Evolutionary conservation across 2,888 invertebrate species (phyloP), one percentile per base, ranked within the genome.

Genomic region (Drosophila pullipes): DNA sequence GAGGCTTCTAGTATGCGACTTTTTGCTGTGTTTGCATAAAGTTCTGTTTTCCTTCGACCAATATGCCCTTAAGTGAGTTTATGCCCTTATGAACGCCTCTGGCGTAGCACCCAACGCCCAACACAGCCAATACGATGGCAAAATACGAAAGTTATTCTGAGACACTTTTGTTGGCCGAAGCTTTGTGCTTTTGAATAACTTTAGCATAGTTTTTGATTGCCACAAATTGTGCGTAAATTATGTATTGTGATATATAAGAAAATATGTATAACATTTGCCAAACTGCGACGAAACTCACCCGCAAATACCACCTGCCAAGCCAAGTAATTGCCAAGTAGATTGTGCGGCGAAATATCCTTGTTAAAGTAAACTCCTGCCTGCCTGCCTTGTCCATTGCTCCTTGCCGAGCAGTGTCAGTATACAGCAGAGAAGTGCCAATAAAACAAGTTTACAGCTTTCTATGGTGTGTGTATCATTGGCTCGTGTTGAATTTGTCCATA

Each of bases 151-250:
- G 31, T 65, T 44, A 31, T 39, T 33, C 44, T n/a, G 25, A n/a
- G 53, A 39, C 41, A 52, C 37, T 70, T 60, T 52, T 66, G 62
- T 60, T 37, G 35, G 50, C 25, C 30, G 18, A 31, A 50, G 61
- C 61, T 65, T 74, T 69, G 74, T 79, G 63, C 62, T 60, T 64
- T 83, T 76, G 72, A 60, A 74, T 68, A 74, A 82, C 62, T 82
- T 81, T 64, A 58, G 63, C 55, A 81, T 87, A 81, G 85, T 89
- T 87, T 82, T 70, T 88, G 85, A 89, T 78, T 79, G 81, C 78
- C 66, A 76, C 85, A 87, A 89, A 88, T 87, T 89, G 88, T 74
- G 75, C 76, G 81, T 85, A 79, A 81, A 71, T 69, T 79, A 89
- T 84, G 71, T 74, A 74, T 78, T 83, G 67, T 74, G 69, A 77